These are phyloP conservation scores for Drosophila obscura DNA, from an alignment of 1,140 invertebrate genomes.

Conservation along the genomic window DNA sequence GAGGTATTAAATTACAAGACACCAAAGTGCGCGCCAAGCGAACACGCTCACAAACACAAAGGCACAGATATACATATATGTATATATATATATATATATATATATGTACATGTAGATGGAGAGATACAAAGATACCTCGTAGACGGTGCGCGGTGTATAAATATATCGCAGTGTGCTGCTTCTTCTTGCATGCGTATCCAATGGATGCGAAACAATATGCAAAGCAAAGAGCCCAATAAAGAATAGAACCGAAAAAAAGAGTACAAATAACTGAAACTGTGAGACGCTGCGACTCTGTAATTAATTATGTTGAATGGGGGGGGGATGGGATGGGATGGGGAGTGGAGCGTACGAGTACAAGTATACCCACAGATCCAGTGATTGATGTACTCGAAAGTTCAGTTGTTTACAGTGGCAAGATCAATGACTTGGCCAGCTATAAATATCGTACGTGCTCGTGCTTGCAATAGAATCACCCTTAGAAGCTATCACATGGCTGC, in stretches of 20 bases:
- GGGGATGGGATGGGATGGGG: neutral
- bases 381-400: conserved; percentile 46
- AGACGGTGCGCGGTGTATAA: conserved; percentile 62
- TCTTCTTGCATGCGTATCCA: conserved; percentile 66
- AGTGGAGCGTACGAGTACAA: neutral
- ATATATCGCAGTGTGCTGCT: conserved; percentile 62
- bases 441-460: neutral
- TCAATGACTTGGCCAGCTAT: conserved; percentile 40
- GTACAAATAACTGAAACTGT: conserved; percentile 13
- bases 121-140: conserved; percentile 19
- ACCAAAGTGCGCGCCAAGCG: conserved; percentile 80
- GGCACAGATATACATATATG: conserved; percentile 13
- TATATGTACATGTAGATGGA: neutral
- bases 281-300: conserved; percentile 53
- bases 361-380: conserved; percentile 18
- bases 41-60: conserved; percentile 60
- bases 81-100: neutral
- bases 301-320: conserved; percentile 56
- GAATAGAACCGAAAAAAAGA: conserved; percentile 17
- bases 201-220: conserved; percentile 77
- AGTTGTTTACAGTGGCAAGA: conserved; percentile 50
- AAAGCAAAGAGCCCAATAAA: conserved; percentile 57
- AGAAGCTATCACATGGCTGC: neutral
- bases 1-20: conserved; percentile 81
- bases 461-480: conserved; percentile 9